These are phyloP conservation scores for Lagodon rhomboides DNA, from an alignment of 2,797 vertebrate species.

Conservation along the genomic window DNA sequence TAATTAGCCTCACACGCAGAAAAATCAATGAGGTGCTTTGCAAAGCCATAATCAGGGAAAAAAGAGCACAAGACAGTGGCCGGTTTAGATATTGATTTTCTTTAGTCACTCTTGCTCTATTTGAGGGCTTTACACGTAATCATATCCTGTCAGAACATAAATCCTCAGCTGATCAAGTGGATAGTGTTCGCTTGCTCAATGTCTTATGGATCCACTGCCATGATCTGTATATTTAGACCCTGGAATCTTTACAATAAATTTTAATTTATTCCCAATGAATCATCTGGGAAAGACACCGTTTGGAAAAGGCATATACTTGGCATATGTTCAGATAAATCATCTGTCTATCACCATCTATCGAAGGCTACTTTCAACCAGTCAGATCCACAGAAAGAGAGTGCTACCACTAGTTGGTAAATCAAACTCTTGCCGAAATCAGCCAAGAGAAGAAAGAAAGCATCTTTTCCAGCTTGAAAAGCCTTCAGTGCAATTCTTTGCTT, in stretches of 20 bases:
- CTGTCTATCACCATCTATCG: too few species aligned
- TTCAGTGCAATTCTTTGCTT: too few species aligned
- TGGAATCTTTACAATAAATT: background rate
- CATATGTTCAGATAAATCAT: too few species aligned
- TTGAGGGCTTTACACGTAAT: constrained; percentile 38
- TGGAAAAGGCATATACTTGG: too few species aligned
- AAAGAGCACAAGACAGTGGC: constrained; percentile 46
- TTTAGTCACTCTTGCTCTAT: constrained; percentile 29
- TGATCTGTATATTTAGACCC: background rate
- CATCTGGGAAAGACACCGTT: too few species aligned
- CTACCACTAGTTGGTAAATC: too few species aligned
- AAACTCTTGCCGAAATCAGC: too few species aligned
- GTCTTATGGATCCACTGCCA: background rate
- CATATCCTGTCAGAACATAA: constrained; percentile 28
- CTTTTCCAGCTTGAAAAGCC: too few species aligned
- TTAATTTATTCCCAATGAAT: too few species aligned
- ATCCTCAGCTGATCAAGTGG: constrained; percentile 11
- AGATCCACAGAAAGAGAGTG: too few species aligned
- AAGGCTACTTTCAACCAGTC: too few species aligned
- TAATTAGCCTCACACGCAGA: constrained; percentile 74
- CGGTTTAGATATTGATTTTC: constrained; percentile 58
- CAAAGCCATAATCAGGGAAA: constrained; percentile 53
- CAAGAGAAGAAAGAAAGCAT: too few species aligned
- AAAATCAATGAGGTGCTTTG: constrained; percentile 71
- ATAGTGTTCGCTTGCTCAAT: background rate